phyloP scores from a whole-genome alignment of 2,888 invertebrate species.

The Melitaea athalia region DNA sequence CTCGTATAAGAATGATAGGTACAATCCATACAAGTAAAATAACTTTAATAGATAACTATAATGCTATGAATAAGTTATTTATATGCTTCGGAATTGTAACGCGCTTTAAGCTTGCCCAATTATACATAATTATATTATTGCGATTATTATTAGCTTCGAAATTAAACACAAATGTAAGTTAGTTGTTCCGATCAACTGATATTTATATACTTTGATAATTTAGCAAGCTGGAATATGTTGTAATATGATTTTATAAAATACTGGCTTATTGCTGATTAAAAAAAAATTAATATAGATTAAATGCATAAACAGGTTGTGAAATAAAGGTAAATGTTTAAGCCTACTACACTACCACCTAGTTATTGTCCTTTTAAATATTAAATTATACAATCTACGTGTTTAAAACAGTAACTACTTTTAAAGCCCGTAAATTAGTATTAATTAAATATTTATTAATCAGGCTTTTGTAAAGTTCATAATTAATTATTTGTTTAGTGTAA shows the following conservation, averaged over 20 bases:
- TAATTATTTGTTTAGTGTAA: too few relatives aligned
- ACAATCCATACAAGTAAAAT: slow-evolving; percentile 44
- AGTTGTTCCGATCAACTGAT: neutral
- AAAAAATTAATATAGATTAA: too few relatives aligned
- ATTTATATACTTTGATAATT: neutral
- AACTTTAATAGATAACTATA: slow-evolving; percentile 31
- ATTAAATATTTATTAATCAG: too few relatives aligned
- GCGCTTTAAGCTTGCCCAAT: slow-evolving; percentile 31
- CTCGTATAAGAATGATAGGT: slow-evolving; percentile 35
- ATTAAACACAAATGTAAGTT: slow-evolving; percentile 18
- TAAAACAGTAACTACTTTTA: neutral
- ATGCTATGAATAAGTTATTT: slow-evolving; percentile 39
- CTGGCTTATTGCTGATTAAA: neutral
- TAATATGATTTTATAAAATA: neutral
- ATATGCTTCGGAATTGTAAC: slow-evolving; percentile 56
- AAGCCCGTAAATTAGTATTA: too few relatives aligned
- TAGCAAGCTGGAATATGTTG: neutral
- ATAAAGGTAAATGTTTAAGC: neutral
- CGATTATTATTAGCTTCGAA: slow-evolving; percentile 12
- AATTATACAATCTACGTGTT: neutral
- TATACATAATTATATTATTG: slow-evolving; percentile 14
- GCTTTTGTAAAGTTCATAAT: too few relatives aligned
- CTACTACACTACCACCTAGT: neutral
- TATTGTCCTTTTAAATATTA: neutral
- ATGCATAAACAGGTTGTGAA: slow-evolving; percentile 9